Evolutionary conservation across 2,113 vertebrate genomes (phyloP).

Genomic region (Sander lucioperca): DNA sequence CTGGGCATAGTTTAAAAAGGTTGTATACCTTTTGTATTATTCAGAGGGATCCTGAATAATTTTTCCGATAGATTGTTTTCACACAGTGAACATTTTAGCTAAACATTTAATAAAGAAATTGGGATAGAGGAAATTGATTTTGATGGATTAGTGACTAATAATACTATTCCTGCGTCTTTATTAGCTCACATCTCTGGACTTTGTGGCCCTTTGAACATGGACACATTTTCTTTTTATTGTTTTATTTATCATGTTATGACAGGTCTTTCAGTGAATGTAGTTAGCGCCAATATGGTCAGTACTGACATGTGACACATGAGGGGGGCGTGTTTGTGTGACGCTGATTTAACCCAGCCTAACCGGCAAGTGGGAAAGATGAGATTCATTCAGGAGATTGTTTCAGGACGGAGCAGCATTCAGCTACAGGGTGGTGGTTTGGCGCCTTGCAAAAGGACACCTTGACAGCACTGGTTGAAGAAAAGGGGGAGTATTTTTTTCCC

Average conservation of each 20-base stretch:
- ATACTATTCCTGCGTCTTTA: constrained; percentile 7
- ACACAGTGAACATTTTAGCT: background rate
- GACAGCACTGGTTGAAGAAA: constrained; percentile 51
- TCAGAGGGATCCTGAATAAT: background rate
- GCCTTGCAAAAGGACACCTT: constrained; percentile 61
- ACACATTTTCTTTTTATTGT: constrained; percentile 39
- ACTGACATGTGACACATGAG: too few relatives aligned
- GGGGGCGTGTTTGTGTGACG: too few relatives aligned
- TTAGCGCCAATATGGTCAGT: too few relatives aligned
- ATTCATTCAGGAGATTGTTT: too few relatives aligned
- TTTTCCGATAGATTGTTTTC: background rate
- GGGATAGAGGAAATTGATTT: background rate
- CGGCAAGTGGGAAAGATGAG: too few relatives aligned
- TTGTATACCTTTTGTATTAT: background rate
- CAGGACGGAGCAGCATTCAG: too few relatives aligned
- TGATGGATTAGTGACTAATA: background rate
- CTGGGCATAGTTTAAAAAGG: background rate
- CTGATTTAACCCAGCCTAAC: too few relatives aligned
- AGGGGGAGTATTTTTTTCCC: constrained; percentile 38
- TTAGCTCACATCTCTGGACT: constrained; percentile 19
- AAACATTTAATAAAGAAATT: constrained; percentile 3
- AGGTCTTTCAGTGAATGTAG: too few relatives aligned
- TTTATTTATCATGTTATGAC: constrained; percentile 38
- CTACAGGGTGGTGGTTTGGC: constrained; percentile 44
- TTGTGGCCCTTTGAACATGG: constrained; percentile 2